Evolutionary conservation across 2,113 vertebrate species (phyloP).

Genomic region (Phalacrocorax pelagicus): DNA sequence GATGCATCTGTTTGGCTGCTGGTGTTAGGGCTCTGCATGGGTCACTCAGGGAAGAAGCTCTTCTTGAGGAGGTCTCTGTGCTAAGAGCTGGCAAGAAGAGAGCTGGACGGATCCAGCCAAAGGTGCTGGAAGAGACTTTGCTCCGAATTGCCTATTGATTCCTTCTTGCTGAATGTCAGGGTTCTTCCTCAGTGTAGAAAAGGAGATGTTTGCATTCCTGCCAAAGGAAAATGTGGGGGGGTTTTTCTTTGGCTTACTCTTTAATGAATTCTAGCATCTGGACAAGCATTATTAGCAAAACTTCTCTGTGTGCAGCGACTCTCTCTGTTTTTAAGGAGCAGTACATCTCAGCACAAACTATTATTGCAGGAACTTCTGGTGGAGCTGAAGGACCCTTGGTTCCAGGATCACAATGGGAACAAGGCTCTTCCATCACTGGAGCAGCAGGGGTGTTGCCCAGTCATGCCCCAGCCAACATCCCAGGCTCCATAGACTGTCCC

Average conservation of each 20-base stretch:
- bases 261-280: not conserved
- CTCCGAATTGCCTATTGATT: not conserved
- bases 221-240: not conserved
- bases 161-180: not conserved
- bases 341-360: not conserved
- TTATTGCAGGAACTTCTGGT: not conserved
- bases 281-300: not conserved
- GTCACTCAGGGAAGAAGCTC: not conserved
- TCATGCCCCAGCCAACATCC: not conserved
- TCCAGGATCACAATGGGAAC: not conserved
- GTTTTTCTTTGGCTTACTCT: not conserved
- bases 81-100: not conserved
- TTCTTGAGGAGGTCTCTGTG: not conserved
- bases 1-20: not conserved
- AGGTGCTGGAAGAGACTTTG: not conserved
- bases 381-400: not conserved
- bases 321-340: not conserved
- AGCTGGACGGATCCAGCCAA: not conserved
- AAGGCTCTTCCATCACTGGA: not conserved
- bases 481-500: not conserved
- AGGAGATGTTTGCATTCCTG: not conserved
- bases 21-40: rapidly evolving
- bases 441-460: not conserved
- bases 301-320: rapidly evolving
- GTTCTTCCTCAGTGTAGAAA: not conserved